These are phyloP conservation scores for Platygyra sinensis DNA, from an alignment of 64 coral and sea anemone species.

Conservation along the genomic window DNA sequence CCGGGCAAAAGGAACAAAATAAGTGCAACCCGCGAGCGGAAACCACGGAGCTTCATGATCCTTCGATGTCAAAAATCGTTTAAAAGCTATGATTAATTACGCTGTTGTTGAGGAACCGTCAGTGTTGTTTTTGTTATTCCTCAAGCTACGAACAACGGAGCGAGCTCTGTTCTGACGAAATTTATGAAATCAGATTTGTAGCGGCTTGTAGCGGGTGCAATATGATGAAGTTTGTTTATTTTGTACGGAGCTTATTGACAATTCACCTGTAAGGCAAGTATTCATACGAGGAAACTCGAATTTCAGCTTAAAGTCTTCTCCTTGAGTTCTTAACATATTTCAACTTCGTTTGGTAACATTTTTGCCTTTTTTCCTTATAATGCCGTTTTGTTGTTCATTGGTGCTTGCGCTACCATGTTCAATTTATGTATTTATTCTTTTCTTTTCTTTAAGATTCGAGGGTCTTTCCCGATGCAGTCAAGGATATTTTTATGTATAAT, in stretches of 20 bases:
- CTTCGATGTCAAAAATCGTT: not conserved
- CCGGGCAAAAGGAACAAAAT: not conserved
- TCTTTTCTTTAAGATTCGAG: not conserved
- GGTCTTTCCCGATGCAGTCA: not conserved
- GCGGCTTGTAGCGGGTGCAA: not conserved
- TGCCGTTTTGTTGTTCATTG: not conserved
- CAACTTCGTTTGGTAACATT: not conserved
- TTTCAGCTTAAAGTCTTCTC: no score
- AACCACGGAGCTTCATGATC: not conserved
- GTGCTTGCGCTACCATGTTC: not conserved
- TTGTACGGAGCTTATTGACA: not conserved
- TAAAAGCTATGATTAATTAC: not conserved
- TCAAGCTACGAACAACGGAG: not conserved
- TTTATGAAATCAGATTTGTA: not conserved
- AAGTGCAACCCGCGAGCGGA: not conserved
- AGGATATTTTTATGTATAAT: not conserved
- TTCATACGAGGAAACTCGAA: not conserved
- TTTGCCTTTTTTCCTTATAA: not conserved
- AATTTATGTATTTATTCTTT: conserved; percentile 2
- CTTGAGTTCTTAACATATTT: not conserved
- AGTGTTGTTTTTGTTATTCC: not conserved
- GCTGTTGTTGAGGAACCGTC: not conserved
- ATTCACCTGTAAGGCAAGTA: not conserved
- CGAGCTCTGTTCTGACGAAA: not conserved
- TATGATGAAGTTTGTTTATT: not conserved